Evolutionary conservation across 1,140 invertebrate genomes (phyloP).

Genomic region (Geopemphigus sp.): DNA sequence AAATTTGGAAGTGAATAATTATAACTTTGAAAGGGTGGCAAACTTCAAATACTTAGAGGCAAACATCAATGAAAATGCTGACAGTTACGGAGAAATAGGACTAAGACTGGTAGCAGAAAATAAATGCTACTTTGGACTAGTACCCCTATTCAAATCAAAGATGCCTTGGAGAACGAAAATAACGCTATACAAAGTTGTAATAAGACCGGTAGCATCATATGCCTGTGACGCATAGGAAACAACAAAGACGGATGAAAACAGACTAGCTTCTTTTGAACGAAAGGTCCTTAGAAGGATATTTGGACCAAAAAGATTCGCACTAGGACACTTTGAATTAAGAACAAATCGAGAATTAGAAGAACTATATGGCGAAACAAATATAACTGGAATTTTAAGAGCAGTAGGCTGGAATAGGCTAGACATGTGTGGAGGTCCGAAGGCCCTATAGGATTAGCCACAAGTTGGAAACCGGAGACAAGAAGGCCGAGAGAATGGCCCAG

Average conservation of each 20-base stretch:
- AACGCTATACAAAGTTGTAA: background rate
- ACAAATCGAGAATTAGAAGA: constrained; percentile 24
- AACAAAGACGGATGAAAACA: background rate
- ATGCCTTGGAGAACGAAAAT: background rate
- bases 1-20: background rate
- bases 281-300: background rate
- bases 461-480: no score
- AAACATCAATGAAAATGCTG: constrained; percentile 14
- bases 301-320: background rate
- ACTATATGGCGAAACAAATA: constrained; percentile 31
- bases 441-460: no score
- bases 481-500: no score
- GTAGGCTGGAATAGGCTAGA: background rate
- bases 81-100: constrained; percentile 5
- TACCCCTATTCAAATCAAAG: no score
- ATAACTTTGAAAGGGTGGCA: constrained; percentile 7
- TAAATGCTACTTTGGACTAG: constrained; percentile 16
- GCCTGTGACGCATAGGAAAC: background rate
- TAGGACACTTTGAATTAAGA: background rate
- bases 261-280: background rate
- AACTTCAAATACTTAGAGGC: background rate
- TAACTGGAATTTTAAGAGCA: constrained; percentile 24
- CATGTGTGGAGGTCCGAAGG: background rate
- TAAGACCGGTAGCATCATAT: background rate
- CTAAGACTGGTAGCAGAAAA: constrained; percentile 13